Evolutionary conservation across 2,797 vertebrate species (phyloP), one percentile per base, ranked within the genome.

Genomic region (Xiphophorus birchmanni): DNA sequence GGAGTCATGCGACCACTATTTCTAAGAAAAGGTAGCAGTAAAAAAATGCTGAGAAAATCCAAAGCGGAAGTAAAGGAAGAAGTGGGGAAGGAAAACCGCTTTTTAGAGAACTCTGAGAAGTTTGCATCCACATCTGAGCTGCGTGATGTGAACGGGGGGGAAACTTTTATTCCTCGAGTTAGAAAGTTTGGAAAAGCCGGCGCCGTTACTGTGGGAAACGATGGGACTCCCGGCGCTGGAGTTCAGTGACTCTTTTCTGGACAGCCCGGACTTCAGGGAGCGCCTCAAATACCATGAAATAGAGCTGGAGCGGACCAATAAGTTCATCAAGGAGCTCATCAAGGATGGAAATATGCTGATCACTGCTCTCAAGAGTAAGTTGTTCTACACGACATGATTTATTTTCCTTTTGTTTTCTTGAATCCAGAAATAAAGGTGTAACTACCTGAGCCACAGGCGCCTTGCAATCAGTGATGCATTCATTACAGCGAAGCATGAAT

Each of bases 171-270:
- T 35, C 40, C n/a, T 48, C 1, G 50, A 81, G 77, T 74, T 85
- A 3, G 1, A 44, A 37, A 79, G 79, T 81, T 50, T 83, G 18
- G 65, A 73, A 73, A 48, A 18, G 26, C 32, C 11, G 26, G 5
- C 48, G 75, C 60, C 32, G 50, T 69, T 52, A 75, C 73, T 58
- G 77, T 32, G 82, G n/a, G 54, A 85, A 52, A 83, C n/a, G 67
- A 99, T 99, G 98, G 98, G 98, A 87, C 95, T 99, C 90, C 98
- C 98, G 47, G 97, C 98, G 29, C 87, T 99, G 96, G 98, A 99
- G 95, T 99, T 99, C 94, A 99, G 97, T 50, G 98, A 99, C 89
- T 99, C 98, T 48, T 97, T 97, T 87, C 90, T 99, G 95, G 98
- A 99, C 94, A 97, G 98, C 50, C 98, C 98, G 32, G 97, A 98